These are phyloP conservation scores for Reticulitermes lucifugus DNA, from an alignment of 2,888 invertebrate genomes.

Conservation along the genomic window DNA sequence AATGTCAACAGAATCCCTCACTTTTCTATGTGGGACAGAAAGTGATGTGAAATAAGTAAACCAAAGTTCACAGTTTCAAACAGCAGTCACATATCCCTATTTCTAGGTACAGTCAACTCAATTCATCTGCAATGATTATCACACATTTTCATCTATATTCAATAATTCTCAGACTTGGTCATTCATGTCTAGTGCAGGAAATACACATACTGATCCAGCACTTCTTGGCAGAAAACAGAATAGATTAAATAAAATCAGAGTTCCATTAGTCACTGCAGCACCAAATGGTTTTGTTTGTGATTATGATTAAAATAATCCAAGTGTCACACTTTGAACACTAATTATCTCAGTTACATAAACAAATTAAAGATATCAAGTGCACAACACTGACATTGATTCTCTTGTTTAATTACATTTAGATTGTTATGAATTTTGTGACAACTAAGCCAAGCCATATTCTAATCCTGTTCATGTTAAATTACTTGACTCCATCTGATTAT, in stretches of 20 bases:
- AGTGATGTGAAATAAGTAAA: not conserved
- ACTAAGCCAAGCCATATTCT: conserved; percentile 17
- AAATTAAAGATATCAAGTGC: conserved; percentile 34
- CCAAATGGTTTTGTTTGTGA: conserved; percentile 3
- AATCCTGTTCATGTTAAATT: not conserved
- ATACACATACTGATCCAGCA: conserved; percentile 28
- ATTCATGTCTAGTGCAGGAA: not conserved
- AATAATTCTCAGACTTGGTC: not conserved
- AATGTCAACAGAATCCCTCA: not conserved
- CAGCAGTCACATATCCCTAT: conserved; percentile 33
- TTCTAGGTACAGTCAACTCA: conserved; percentile 28
- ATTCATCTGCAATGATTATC: not conserved
- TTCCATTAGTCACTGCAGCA: conserved; percentile 37
- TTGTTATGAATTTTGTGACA: conserved; percentile 38
- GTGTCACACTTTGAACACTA: conserved; percentile 25
- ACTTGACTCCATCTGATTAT: not conserved
- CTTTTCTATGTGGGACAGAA: not conserved
- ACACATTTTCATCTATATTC: not conserved
- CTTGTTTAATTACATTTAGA: conserved; percentile 39
- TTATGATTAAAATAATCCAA: conserved; percentile 19
- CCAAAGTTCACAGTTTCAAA: not conserved
- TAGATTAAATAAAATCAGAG: not conserved
- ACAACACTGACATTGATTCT: conserved; percentile 33
- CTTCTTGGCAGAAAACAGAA: conserved; percentile 40
- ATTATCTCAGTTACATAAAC: conserved; percentile 21